A percentile compares a stretch with the other conserved stretches of the same genome.
These are phyloP conservation scores for Hydriomena furcata DNA, from an alignment of 2,888 invertebrate species.

Conservation along the genomic window DNA sequence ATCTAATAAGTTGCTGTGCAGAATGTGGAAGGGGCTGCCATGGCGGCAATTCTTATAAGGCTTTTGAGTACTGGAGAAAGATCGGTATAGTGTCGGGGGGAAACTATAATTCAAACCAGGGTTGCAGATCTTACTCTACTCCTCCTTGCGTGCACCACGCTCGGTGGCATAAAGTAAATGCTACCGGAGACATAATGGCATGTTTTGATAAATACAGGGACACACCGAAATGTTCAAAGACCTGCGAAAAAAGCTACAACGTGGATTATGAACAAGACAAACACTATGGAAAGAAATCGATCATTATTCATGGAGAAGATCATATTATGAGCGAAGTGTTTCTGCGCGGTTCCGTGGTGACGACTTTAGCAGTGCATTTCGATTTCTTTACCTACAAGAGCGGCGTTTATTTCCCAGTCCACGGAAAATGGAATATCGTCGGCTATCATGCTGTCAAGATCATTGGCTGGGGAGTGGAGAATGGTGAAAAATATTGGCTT, in stretches of 20 bases:
- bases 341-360: slow-evolving; percentile 95
- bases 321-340: slow-evolving; percentile 92
- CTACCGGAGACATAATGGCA: no score
- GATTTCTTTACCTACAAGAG: slow-evolving; percentile 93
- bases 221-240: slow-evolving; percentile 93
- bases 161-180: slow-evolving; percentile 85
- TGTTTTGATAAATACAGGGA: slow-evolving; percentile 89
- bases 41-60: slow-evolving; percentile 90
- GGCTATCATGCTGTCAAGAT: slow-evolving; percentile 95
- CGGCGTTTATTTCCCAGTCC: slow-evolving; percentile 87
- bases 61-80: slow-evolving; percentile 94
- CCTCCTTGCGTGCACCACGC: slow-evolving; percentile 95
- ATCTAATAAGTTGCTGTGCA: slow-evolving; percentile 89
- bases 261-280: slow-evolving; percentile 89
- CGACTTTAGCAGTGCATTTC: slow-evolving; percentile 92
- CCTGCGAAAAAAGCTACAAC: slow-evolving; percentile 86
- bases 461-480: slow-evolving; percentile 93
- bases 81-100: slow-evolving; percentile 95
- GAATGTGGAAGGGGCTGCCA: slow-evolving; percentile 91
- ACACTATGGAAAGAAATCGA: slow-evolving; percentile 87
- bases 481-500: slow-evolving; percentile 92
- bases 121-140: slow-evolving; percentile 94
- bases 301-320: slow-evolving; percentile 84
- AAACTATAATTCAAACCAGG: slow-evolving; percentile 88
- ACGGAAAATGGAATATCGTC: slow-evolving; percentile 86